A percentile compares a stretch with the other conserved stretches of the same genome.
Conservation (phyloP, 2,888 invertebrate genomes). For the Chelonus formosanus region DNA sequence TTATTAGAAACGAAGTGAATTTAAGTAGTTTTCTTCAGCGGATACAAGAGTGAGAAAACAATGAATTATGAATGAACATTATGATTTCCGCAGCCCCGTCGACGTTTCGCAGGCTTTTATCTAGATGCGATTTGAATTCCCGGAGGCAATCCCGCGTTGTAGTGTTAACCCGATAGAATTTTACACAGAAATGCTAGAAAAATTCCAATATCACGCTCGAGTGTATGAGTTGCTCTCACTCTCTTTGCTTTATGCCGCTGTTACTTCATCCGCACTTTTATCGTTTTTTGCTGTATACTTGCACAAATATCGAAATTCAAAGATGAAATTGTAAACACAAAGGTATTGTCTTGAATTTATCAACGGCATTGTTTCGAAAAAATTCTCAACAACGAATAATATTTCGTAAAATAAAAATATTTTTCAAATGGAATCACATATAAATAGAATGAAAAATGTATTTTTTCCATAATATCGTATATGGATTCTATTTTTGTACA, state of each 20-base stretch:
- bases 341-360: conserved; percentile 32
- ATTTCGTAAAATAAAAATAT: background rate
- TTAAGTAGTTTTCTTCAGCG: conserved; percentile 1
- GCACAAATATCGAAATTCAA: conserved; percentile 4
- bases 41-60: conserved; percentile 33
- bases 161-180: conserved; percentile 14
- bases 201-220: conserved; percentile 20
- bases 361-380: conserved; percentile 18
- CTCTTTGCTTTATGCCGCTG: conserved; percentile 11
- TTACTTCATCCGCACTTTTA: conserved; percentile 15
- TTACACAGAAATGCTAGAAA: conserved; percentile 13
- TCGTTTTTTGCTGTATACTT: conserved; percentile 7
- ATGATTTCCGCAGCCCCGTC: conserved; percentile 44
- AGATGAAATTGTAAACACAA: conserved; percentile 19
- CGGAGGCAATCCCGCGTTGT: conserved; percentile 26
- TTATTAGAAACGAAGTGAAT: conserved; percentile 8
- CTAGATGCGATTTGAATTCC: conserved; percentile 49
- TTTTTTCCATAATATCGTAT: too few relatives aligned
- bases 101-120: conserved; percentile 47
- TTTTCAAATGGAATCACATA: background rate
- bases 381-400: conserved; percentile 27
- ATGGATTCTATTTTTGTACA: too few relatives aligned
- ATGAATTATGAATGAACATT: conserved; percentile 51
- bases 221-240: conserved; percentile 7
- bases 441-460: background rate